These are phyloP conservation scores for Enoplosus armatus DNA, from an alignment of 2,797 vertebrate genomes.

Conservation along the genomic window DNA sequence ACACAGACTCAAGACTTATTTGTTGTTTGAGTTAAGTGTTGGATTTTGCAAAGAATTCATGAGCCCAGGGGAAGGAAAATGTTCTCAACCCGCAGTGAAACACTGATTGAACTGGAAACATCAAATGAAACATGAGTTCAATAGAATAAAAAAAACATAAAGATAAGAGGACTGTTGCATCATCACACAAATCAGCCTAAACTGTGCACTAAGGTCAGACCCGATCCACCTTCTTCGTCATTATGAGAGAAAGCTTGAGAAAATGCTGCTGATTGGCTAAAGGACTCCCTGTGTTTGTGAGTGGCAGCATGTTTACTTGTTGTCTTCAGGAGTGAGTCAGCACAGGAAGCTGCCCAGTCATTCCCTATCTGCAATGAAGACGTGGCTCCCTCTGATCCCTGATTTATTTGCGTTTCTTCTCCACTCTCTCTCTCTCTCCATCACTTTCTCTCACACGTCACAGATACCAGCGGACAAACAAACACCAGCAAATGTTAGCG, in stretches of 20 bases:
- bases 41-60: constrained; percentile 28
- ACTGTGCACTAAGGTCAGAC: neutral
- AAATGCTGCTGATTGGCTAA: neutral
- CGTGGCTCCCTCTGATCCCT: constrained; percentile 25
- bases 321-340: constrained; percentile 47
- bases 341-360: constrained; percentile 20
- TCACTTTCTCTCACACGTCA: constrained; percentile 23
- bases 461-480: neutral
- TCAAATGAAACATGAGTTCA: neutral
- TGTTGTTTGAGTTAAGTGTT: constrained; percentile 22
- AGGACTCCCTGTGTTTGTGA: neutral
- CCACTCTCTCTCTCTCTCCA: constrained; percentile 4
- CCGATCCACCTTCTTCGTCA: neutral
- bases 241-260: neutral
- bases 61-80: constrained; percentile 22
- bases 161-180: neutral
- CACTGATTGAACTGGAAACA: too few relatives aligned
- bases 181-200: neutral
- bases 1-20: constrained; percentile 1
- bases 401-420: constrained; percentile 32
- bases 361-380: constrained; percentile 39
- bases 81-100: constrained; percentile 16
- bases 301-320: constrained; percentile 32
- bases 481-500: neutral
- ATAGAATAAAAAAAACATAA: neutral